These are phyloP conservation scores for Euschistus heros DNA, from an alignment of 1,140 invertebrate species.

Conservation along the genomic window DNA sequence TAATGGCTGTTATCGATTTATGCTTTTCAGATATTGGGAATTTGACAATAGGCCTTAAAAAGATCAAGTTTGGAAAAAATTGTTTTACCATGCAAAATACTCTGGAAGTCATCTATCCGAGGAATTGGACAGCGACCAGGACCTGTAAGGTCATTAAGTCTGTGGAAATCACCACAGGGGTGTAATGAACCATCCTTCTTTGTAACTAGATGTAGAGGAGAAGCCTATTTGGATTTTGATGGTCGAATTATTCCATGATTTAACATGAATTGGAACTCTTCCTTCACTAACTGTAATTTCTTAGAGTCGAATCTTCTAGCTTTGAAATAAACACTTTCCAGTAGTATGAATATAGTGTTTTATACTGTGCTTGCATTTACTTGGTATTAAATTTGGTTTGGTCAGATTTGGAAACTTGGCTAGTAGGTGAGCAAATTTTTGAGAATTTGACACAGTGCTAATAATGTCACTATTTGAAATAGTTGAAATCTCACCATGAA, in stretches of 20 bases:
- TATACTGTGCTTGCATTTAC: neutral
- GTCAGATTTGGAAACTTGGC: neutral
- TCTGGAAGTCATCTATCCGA: neutral
- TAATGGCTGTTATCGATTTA: no score
- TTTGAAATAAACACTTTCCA: constrained; percentile 33
- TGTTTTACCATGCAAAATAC: constrained; percentile 29
- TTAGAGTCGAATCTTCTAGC: constrained; percentile 33
- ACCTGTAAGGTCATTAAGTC: constrained; percentile 36
- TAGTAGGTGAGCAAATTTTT: constrained; percentile 2
- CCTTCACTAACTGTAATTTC: constrained; percentile 27
- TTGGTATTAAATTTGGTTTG: constrained; percentile 8
- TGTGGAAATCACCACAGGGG: constrained; percentile 39
- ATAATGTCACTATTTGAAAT: neutral
- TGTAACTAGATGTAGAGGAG: constrained; percentile 38
- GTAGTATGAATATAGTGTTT: constrained; percentile 30
- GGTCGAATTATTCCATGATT: constrained; percentile 29
- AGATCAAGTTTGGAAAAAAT: constrained; percentile 34
- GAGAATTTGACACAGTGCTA: constrained; percentile 2
- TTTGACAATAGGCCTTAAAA: no score
- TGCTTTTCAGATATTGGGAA: no score
- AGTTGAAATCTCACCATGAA: neutral
- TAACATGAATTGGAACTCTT: constrained; percentile 30
- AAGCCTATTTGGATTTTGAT: constrained; percentile 35
- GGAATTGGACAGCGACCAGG: constrained; percentile 36
- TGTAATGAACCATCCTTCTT: constrained; percentile 33